These are phyloP conservation scores for Sialis lutaria DNA, from an alignment of 2,888 invertebrate genomes.

Conservation along the genomic window DNA sequence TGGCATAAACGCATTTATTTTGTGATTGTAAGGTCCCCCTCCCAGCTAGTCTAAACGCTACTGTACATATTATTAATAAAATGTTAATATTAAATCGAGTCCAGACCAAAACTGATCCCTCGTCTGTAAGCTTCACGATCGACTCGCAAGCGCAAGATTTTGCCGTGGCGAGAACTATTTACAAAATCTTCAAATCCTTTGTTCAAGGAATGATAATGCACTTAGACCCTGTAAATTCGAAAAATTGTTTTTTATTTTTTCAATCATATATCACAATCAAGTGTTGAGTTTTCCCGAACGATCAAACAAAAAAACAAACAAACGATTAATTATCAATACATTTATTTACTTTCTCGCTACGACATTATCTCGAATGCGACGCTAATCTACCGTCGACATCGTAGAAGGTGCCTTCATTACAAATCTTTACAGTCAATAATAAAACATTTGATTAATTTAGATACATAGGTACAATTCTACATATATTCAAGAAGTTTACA, in stretches of 20 bases:
- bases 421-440: too few relatives aligned
- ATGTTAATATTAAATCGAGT: neutral
- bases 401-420: too few relatives aligned
- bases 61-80: slow-evolving; percentile 4
- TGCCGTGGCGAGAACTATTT: neutral
- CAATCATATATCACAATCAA: too few relatives aligned
- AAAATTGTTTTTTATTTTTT: too few relatives aligned
- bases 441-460: neutral
- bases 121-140: neutral
- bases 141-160: neutral
- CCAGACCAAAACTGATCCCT: neutral
- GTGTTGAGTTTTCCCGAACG: too few relatives aligned
- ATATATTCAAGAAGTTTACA: slow-evolving; percentile 6
- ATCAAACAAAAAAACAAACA: too few relatives aligned
- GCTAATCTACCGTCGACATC: too few relatives aligned
- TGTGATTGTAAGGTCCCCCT: slow-evolving; percentile 17
- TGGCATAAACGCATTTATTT: too few relatives aligned
- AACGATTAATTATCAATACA: too few relatives aligned
- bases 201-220: neutral
- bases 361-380: too few relatives aligned
- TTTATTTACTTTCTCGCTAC: too few relatives aligned
- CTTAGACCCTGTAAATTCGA: neutral
- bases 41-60: slow-evolving; percentile 28
- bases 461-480: slow-evolving; percentile 4
- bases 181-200: neutral